Conservation (phyloP, 30 jellyfish, hydroid and myxozoan genomes). For the Aurelia aurita region DNA sequence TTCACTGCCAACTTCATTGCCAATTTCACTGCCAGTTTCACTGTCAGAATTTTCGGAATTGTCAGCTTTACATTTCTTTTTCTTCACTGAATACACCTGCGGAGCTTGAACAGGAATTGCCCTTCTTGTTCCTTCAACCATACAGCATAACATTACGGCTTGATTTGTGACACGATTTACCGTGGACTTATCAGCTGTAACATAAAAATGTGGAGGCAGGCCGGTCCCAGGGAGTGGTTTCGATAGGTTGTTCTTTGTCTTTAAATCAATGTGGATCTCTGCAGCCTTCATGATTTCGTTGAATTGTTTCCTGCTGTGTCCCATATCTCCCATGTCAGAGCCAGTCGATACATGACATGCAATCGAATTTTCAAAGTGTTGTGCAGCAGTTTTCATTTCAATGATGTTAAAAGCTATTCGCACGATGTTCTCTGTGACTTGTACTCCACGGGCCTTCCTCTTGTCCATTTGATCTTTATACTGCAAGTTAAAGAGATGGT, state of each 20-base stretch:
- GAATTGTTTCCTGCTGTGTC: slow-evolving; percentile 30
- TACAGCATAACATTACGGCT: slow-evolving; percentile 19
- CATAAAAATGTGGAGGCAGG: slow-evolving; percentile 32
- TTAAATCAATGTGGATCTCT: slow-evolving; percentile 19
- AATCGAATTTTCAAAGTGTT: slow-evolving; percentile 22
- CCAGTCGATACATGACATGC: slow-evolving; percentile 55
- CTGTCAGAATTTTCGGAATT: background rate
- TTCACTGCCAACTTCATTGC: background rate
- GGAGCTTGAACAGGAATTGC: slow-evolving; percentile 57
- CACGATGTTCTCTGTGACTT: slow-evolving; percentile 37
- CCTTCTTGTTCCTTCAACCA: slow-evolving; percentile 42
- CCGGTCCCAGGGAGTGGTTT: background rate
- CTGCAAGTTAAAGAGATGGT: background rate
- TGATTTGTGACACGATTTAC: slow-evolving; percentile 17
- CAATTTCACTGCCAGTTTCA: background rate
- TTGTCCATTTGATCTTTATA: slow-evolving; percentile 18
- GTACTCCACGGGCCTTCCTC: slow-evolving; percentile 6
- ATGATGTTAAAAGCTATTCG: slow-evolving; percentile 18
- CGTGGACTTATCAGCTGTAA: slow-evolving; percentile 46
- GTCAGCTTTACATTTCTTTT: background rate
- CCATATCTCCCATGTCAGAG: slow-evolving; percentile 54
- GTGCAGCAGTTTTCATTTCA: slow-evolving; percentile 37
- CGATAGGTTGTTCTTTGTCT: background rate
- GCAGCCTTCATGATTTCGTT: slow-evolving; percentile 5
- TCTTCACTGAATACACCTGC: background rate